Base-by-base conservation (phyloP, 2,888 invertebrate species). In the Calliopum simillimum region DNA sequence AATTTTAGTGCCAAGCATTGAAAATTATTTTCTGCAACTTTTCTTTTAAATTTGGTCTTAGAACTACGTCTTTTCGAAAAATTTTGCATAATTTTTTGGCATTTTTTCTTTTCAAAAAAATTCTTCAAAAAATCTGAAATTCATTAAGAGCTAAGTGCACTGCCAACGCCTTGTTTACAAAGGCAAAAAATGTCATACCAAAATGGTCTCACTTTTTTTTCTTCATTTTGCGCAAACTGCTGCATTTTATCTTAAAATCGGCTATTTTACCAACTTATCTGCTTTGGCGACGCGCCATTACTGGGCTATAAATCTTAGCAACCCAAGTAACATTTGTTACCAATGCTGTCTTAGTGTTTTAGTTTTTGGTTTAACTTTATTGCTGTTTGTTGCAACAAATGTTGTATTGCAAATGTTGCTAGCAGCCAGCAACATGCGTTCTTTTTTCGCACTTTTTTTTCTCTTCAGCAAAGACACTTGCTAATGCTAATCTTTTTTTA, bases 391-490 rank as follows among this genome's bases (percentile, higher is more conserved):
- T 41, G 51, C n/a, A n/a, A n/a, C n/a, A n/a, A n/a, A n/a, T n/a
- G n/a, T n/a, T n/a, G n/a, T n/a, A n/a, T n/a, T n/a, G n/a, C 13
- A 21, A 23, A 14, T 53, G 53, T 53, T 19, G 21, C 14, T n/a
- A 44, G 46, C 61, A 46, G 41, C 19, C 16, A 19, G 51, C 64
- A 51, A 64, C 64, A 53, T 43, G 64, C 64, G 51, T 33, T 64
- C 21, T 64, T 63, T 49, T 53, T 41, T 13, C 41, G 25, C 53
- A 16, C 12, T 44, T 43, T 25, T 43, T 16, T 21, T 47, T 44
- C 19, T 64, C 19, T 49, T n/a, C 23, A 19, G 41, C 58, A 68
- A n/a, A 41, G 51, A 51, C 33, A 33, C 33, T 33, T 33, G 33
- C 33, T 33, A 33, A 33, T 33, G 33, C 33, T 33, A n/a, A 33